These are phyloP conservation scores for Galerucella nymphaeae DNA, from an alignment of 2,888 invertebrate genomes.

Conservation along the genomic window DNA sequence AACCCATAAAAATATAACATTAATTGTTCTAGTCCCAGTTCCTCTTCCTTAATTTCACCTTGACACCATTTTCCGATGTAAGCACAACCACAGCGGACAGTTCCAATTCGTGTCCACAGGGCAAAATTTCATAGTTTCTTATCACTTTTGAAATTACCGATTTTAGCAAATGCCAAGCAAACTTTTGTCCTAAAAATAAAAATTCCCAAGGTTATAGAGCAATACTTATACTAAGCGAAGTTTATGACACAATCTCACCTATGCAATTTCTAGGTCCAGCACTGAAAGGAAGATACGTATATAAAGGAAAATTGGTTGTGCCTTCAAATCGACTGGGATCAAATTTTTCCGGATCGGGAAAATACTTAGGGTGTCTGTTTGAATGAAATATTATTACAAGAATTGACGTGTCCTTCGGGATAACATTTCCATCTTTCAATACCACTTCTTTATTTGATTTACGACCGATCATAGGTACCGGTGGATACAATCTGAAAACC, in stretches of 20 bases:
- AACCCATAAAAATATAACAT: background rate
- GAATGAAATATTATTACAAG: constrained; percentile 64
- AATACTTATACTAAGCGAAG: too few relatives aligned
- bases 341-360: constrained; percentile 68
- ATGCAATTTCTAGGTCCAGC: constrained; percentile 75
- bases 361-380: constrained; percentile 67
- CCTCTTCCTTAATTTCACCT: constrained; percentile 37
- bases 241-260: constrained; percentile 55
- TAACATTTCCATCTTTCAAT: constrained; percentile 48
- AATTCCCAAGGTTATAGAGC: too few relatives aligned
- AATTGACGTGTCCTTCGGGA: constrained; percentile 62
- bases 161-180: constrained; percentile 64
- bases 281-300: constrained; percentile 72
- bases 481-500: constrained; percentile 32
- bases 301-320: constrained; percentile 61
- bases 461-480: constrained; percentile 34
- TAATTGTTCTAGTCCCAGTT: constrained; percentile 1
- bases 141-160: constrained; percentile 67
- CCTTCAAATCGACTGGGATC: constrained; percentile 69
- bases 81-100: constrained; percentile 43
- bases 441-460: constrained; percentile 9
- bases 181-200: constrained; percentile 59
- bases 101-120: constrained; percentile 39
- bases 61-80: constrained; percentile 45
- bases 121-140: constrained; percentile 62